Conservation (phyloP, 2,113 vertebrate genomes). For the Neolamprologus devosi region DNA sequence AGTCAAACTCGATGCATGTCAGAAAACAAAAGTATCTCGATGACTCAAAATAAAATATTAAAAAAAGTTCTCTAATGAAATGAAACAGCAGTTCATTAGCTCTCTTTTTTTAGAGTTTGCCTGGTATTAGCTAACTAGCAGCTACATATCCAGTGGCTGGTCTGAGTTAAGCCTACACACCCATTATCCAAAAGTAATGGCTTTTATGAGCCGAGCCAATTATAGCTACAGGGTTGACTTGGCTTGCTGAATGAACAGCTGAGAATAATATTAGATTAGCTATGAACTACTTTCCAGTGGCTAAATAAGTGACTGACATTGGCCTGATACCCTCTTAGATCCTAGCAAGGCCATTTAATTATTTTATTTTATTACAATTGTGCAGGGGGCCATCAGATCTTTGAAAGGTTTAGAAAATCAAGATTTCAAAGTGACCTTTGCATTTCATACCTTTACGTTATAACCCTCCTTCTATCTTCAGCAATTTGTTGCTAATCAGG, state of each 20-base stretch:
- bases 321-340: neutral
- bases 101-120: neutral
- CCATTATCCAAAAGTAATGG: neutral
- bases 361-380: neutral
- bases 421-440: neutral
- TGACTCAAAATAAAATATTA: neutral
- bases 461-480: neutral
- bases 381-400: neutral
- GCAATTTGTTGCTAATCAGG: neutral
- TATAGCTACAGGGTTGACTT: neutral
- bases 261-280: neutral
- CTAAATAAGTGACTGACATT: neutral
- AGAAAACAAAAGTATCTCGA: accelerated
- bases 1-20: neutral
- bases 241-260: neutral
- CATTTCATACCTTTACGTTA: neutral
- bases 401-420: neutral
- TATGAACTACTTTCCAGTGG: neutral
- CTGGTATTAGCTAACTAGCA: neutral
- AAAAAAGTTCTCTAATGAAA: neutral
- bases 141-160: neutral
- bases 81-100: neutral
- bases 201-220: neutral
- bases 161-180: neutral
- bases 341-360: neutral